phyloP scores from a whole-genome alignment of 2,797 vertebrate species.

The Tokudaia tokunoshimensis region DNA sequence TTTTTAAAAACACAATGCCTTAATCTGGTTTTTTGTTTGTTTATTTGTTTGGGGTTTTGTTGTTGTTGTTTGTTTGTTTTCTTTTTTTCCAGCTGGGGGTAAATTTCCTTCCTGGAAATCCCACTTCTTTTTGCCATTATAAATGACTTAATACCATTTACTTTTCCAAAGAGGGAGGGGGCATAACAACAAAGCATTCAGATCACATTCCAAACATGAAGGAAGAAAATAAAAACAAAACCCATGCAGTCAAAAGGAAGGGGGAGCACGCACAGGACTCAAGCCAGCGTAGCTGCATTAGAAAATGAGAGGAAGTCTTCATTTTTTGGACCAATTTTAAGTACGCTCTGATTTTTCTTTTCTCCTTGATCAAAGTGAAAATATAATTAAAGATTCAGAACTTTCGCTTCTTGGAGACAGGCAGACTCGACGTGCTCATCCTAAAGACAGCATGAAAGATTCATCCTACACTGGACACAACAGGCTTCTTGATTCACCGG shows the following conservation, averaged over 20 bases:
- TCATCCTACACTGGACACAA: constrained; percentile 69
- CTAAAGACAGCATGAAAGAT: constrained; percentile 54
- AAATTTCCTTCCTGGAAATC: constrained; percentile 74
- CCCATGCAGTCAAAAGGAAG: constrained; percentile 37
- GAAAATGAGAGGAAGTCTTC: constrained; percentile 79
- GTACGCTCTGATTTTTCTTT: constrained; percentile 66
- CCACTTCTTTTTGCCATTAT: constrained; percentile 67
- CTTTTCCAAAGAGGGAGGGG: constrained; percentile 66
- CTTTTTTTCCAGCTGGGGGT: constrained; percentile 51
- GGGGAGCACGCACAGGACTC: neutral
- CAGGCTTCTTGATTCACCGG: constrained; percentile 75
- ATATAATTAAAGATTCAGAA: constrained; percentile 58
- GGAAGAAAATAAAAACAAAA: constrained; percentile 51
- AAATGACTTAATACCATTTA: constrained; percentile 72
- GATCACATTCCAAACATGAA: constrained; percentile 64
- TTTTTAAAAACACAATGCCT: constrained; percentile 79
- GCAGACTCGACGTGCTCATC: constrained; percentile 57
- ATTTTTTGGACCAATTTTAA: constrained; percentile 74
- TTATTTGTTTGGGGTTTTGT: neutral
- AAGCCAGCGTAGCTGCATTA: constrained; percentile 62
- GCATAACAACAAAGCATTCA: constrained; percentile 61
- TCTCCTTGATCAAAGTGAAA: constrained; percentile 69
- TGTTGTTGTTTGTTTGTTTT: neutral
- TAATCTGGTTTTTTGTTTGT: neutral
- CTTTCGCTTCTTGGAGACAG: constrained; percentile 63